Conservation (phyloP, 2,888 invertebrate species). For the Xestia c-nigrum region DNA sequence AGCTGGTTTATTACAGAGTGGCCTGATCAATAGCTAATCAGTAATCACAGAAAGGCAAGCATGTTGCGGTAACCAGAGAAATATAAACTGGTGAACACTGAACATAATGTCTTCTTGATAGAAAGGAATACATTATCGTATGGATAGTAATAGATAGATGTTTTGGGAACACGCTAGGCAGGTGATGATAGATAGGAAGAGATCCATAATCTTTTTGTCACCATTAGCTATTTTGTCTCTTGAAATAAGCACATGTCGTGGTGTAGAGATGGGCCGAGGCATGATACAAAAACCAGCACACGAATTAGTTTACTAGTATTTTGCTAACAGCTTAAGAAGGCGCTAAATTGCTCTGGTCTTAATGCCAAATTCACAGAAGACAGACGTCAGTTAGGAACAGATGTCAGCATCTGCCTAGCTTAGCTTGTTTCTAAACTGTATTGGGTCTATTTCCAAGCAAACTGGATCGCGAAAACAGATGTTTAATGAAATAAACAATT, state of each 20-base stretch:
- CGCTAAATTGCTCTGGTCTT: neutral
- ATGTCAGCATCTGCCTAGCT: neutral
- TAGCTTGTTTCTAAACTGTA: neutral
- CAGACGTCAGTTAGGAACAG: neutral
- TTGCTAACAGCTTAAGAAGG: neutral
- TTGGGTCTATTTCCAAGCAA: neutral
- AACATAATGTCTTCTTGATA: neutral
- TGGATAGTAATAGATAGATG: neutral
- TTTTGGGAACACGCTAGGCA: neutral
- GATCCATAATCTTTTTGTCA: neutral
- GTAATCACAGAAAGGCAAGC: slow-evolving; percentile 1
- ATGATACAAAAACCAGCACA: neutral
- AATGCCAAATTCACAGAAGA: neutral
- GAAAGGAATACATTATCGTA: neutral
- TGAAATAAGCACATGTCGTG: neutral
- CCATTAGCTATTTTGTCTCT: neutral
- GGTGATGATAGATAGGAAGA: neutral
- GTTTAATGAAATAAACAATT: neutral
- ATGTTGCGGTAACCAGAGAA: neutral
- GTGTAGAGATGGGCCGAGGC: no score
- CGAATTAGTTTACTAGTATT: neutral
- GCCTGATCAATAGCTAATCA: slow-evolving; percentile 28
- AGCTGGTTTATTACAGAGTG: slow-evolving; percentile 9
- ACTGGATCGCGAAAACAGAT: neutral
- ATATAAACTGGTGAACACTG: neutral